phyloP scores from a whole-genome alignment of 2,888 invertebrate species.

The Agrochola macilenta region DNA sequence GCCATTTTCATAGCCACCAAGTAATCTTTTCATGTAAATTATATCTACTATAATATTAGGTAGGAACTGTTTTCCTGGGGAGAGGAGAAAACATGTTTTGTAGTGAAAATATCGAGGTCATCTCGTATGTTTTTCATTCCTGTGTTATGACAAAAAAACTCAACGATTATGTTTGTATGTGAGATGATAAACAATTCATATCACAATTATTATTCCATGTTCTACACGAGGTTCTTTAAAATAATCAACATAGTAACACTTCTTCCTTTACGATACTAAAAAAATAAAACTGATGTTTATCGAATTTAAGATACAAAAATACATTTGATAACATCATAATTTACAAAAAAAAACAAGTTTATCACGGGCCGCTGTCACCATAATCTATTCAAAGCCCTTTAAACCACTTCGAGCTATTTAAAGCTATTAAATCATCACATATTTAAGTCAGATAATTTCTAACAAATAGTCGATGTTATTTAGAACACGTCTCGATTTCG shows the following conservation, averaged over 20 bases:
- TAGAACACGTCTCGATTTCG: slow-evolving; percentile 25
- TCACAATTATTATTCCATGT: no score
- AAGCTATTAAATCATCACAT: slow-evolving; percentile 38
- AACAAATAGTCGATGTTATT: slow-evolving; percentile 34
- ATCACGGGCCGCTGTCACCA: slow-evolving; percentile 24
- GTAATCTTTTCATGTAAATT: slow-evolving; percentile 19
- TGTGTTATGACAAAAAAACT: slow-evolving; percentile 6
- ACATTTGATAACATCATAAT: slow-evolving; percentile 26
- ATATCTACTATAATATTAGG: slow-evolving; percentile 12
- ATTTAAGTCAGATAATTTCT: slow-evolving; percentile 28
- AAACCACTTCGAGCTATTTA: slow-evolving; percentile 39
- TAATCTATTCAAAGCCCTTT: slow-evolving; percentile 41
- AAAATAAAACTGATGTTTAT: slow-evolving; percentile 7
- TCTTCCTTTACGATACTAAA: not conserved
- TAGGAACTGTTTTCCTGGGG: not conserved
- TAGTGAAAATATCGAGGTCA: not conserved
- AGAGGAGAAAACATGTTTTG: slow-evolving; percentile 42
- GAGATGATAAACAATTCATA: no score
- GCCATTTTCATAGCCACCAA: slow-evolving; percentile 16
- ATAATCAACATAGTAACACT: not conserved
- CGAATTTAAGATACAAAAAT: slow-evolving; percentile 3
- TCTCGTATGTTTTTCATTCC: slow-evolving; percentile 8
- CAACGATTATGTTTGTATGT: not conserved
- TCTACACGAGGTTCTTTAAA: no score
- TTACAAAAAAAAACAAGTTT: slow-evolving; percentile 31